Base-by-base conservation (phyloP, 2,888 invertebrate genomes). In the Sussaba pulchella region DNA sequence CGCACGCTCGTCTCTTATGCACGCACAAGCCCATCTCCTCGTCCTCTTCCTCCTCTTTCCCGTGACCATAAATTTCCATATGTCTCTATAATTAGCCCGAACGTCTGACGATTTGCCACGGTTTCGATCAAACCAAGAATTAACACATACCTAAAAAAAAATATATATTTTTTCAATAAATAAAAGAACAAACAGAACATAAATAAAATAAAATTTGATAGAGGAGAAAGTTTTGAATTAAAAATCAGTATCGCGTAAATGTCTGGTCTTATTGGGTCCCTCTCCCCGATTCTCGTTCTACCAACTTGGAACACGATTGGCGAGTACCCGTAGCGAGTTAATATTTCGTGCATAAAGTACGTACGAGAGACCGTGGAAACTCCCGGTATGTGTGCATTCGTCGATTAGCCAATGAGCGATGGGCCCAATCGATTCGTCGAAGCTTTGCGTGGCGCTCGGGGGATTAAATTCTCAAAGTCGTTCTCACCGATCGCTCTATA, bases 81-180 rank as follows among this genome's bases (percentile, higher is more conserved):
- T 85, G 85, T 85, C 84, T 85, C 70, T 83, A 84, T 88, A 87
- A 88, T 89, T 89, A 89, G 85, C 87, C 87, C 86, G 88, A 87
- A 84, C 81, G 52, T 39, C 54, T 39, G 19, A 61, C 61, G 41
- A 80, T 80, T 80, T 72, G 66, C 61, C 71, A 71, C 47, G 61
- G 61, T 61, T 41, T 8, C 19, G 61, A 54, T 54, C 36, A 47
- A 54, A 61, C 66, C 2, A 54, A 36, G 31, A 54, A 70, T 45
- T n/a, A 24, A 39, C 63, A 24, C 24, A 54, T 19, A 71, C 41
- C 52, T 43, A 67, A 64, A 67, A 54, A 54, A 66, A 67, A 70
- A 31, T 6, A 2, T 5, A 31, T n/a, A n/a, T n/a, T n/a, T n/a
- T n/a, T n/a, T n/a, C n/a, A 31, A 31, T 5, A 64, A 67, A 31